A percentile compares a stretch with the other conserved stretches of the same genome.
phyloP scores from a whole-genome alignment of 1,140 invertebrate genomes.

The Micrasema minimum region DNA sequence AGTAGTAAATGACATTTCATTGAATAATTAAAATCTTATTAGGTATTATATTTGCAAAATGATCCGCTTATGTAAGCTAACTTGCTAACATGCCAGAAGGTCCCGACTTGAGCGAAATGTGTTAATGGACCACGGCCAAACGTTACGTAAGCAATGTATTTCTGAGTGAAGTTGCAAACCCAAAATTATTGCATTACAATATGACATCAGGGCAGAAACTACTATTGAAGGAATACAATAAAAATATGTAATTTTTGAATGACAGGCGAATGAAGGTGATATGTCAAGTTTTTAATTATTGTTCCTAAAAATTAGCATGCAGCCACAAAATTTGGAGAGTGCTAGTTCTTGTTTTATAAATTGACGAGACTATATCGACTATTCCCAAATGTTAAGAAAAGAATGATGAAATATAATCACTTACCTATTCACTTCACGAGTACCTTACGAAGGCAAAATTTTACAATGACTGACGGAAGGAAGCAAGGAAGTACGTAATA shows the following conservation, averaged over 20 bases:
- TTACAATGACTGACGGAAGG: slow-evolving; percentile 22
- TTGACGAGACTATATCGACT: too few relatives aligned
- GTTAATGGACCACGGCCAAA: slow-evolving; percentile 19
- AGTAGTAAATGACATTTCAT: neutral
- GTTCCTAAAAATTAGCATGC: neutral
- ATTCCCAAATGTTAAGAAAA: neutral
- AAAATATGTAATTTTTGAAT: neutral
- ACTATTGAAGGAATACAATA: neutral
- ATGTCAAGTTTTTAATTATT: neutral
- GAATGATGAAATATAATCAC: slow-evolving; percentile 7
- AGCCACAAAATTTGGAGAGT: neutral
- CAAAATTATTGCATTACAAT: neutral
- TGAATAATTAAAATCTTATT: too few relatives aligned
- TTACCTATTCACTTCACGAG: neutral
- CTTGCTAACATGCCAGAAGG: slow-evolving; percentile 20
- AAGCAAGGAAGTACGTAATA: slow-evolving; percentile 34
- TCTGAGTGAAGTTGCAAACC: neutral
- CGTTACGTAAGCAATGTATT: slow-evolving; percentile 13
- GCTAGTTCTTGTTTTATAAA: neutral
- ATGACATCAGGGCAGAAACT: neutral
- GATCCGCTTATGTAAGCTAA: slow-evolving; percentile 24
- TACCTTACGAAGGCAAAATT: slow-evolving; percentile 18
- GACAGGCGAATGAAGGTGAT: neutral
- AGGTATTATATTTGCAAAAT: neutral
- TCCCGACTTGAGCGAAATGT: slow-evolving; percentile 19